Evolutionary conservation across 2,797 vertebrate genomes (phyloP).

Genomic region (Gambelia wislizenii): DNA sequence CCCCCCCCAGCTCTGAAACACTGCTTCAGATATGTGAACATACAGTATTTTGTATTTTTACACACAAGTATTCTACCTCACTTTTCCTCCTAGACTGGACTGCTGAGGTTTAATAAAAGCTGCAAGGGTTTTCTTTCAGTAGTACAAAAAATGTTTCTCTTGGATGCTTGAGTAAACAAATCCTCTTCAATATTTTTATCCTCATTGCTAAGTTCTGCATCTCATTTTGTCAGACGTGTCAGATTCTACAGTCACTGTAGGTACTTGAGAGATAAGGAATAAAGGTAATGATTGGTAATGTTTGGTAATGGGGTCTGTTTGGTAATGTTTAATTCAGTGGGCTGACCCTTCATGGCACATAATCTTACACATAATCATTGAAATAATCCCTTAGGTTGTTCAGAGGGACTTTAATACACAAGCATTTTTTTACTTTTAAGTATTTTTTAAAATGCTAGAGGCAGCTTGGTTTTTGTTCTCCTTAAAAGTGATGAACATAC

Average conservation of each 20-base stretch:
- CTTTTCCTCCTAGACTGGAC: slow-evolving; percentile 70
- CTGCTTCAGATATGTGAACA: slow-evolving; percentile 66
- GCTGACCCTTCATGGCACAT: slow-evolving; percentile 8
- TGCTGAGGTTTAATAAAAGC: slow-evolving; percentile 63
- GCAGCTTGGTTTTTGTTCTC: slow-evolving; percentile 49
- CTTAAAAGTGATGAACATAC: slow-evolving; percentile 51
- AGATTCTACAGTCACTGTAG: neutral
- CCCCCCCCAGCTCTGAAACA: slow-evolving; percentile 3
- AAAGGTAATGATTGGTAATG: too few relatives aligned
- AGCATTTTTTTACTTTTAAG: neutral
- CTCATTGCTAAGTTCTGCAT: slow-evolving; percentile 20
- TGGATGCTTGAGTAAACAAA: slow-evolving; percentile 63
- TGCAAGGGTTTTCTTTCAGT: slow-evolving; percentile 31
- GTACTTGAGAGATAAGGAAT: neutral
- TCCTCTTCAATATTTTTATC: slow-evolving; percentile 49
- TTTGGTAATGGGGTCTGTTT: neutral
- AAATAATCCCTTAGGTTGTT: slow-evolving; percentile 17
- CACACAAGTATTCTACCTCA: slow-evolving; percentile 49
- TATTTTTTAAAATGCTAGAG: slow-evolving; percentile 11
- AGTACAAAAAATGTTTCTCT: slow-evolving; percentile 57
- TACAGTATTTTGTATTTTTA: slow-evolving; percentile 66
- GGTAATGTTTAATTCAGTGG: neutral
- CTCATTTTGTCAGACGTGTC: neutral
- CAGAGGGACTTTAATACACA: slow-evolving; percentile 34
- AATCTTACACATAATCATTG: slow-evolving; percentile 17